These are phyloP conservation scores for Urocyon cinereoargenteus DNA, from an alignment of 2,797 vertebrate species.

Conservation along the genomic window DNA sequence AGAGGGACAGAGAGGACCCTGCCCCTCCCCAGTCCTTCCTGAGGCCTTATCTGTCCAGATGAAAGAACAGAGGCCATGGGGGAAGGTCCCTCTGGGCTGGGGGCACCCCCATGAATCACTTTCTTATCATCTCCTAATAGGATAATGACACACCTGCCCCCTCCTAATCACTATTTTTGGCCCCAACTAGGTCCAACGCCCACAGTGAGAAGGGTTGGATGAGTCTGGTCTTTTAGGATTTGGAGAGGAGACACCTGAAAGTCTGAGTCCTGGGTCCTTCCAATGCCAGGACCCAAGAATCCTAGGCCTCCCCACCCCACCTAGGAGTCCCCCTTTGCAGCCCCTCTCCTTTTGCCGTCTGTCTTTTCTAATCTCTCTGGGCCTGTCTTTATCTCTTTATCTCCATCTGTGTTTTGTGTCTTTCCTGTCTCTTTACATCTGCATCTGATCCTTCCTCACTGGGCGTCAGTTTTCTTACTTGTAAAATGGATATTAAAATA, in stretches of 20 bases:
- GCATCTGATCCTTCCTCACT: slow-evolving; percentile 39
- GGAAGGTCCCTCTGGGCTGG: slow-evolving; percentile 6
- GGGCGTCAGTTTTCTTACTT: slow-evolving; percentile 69
- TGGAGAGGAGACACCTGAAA: background rate
- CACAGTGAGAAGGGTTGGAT: slow-evolving; percentile 22
- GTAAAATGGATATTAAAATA: slow-evolving; percentile 71
- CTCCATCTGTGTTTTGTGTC: slow-evolving; percentile 20
- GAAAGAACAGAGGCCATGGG: background rate
- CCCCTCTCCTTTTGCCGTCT: background rate
- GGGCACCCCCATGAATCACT: slow-evolving; percentile 51
- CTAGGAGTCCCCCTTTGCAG: background rate
- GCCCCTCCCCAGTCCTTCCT: background rate
- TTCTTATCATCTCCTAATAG: slow-evolving; percentile 62
- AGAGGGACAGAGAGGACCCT: background rate
- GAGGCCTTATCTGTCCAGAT: slow-evolving; percentile 33
- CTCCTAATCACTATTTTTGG: slow-evolving; percentile 73
- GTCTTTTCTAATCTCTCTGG: background rate
- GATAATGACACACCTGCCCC: slow-evolving; percentile 55
- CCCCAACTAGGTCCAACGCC: background rate
- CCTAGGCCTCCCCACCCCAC: no score
- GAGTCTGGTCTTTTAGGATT: background rate
- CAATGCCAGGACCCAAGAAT: background rate
- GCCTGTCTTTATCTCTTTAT: background rate
- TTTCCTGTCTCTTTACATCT: background rate
- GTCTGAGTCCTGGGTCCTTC: background rate